Conservation (phyloP, 2,113 vertebrate genomes). For the Miniopterus natalensis region DNA sequence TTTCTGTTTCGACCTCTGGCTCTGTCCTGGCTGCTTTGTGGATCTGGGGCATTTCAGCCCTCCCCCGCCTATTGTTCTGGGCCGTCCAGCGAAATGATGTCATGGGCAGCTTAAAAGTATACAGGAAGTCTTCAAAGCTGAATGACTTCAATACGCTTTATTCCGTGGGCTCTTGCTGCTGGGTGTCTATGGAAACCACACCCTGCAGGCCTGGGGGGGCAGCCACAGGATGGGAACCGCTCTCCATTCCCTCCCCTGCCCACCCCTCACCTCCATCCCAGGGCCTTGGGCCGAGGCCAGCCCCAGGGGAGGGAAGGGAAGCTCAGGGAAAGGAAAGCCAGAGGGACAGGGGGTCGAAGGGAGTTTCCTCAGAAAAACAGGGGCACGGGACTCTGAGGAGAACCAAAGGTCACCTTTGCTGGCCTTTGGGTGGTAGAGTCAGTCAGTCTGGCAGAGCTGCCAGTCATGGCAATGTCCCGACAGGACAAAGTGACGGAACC, state of each 20-base stretch:
- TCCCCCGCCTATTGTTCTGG: slow-evolving; percentile 71
- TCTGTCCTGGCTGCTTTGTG: slow-evolving; percentile 1
- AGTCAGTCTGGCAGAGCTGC: background rate
- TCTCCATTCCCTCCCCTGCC: background rate
- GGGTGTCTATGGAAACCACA: slow-evolving; percentile 30
- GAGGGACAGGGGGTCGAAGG: background rate
- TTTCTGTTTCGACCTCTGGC: slow-evolving; percentile 23
- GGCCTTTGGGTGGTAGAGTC: background rate
- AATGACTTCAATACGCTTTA: slow-evolving; percentile 67
- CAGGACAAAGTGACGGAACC: slow-evolving; percentile 31
- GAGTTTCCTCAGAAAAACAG: slow-evolving; percentile 71
- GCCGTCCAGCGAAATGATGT: slow-evolving; percentile 62
- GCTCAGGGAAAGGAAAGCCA: slow-evolving; percentile 7
- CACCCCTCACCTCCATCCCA: background rate
- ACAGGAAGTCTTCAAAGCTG: slow-evolving; percentile 65
- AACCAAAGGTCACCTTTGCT: slow-evolving; percentile 8
- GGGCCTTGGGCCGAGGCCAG: slow-evolving; percentile 26
- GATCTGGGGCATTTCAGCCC: slow-evolving; percentile 31
- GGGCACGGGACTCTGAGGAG: background rate
- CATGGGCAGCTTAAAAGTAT: slow-evolving; percentile 45
- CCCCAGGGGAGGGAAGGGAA: background rate
- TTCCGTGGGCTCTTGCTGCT: slow-evolving; percentile 2
- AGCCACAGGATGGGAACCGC: background rate
- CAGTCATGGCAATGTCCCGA: background rate
- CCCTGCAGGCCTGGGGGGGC: background rate